phyloP scores from a whole-genome alignment of 2,797 vertebrate species.

The Champsocephalus gunnari region DNA sequence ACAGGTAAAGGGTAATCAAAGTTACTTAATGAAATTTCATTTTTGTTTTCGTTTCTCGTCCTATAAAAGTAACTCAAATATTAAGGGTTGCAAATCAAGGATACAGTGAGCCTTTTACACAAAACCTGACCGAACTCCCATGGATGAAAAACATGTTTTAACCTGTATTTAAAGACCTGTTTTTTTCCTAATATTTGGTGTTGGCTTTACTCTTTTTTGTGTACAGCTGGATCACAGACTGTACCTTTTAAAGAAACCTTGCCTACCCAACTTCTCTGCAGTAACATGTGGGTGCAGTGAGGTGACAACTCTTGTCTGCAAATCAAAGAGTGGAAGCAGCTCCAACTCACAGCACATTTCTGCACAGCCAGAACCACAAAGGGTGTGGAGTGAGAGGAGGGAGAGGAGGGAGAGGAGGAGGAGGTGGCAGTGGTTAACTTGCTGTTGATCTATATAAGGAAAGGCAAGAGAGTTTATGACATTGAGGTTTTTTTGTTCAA shows the following conservation, averaged over 20 bases:
- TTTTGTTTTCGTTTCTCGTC: background rate
- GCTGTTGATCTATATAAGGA: constrained; percentile 71
- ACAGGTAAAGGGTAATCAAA: background rate
- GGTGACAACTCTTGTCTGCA: constrained; percentile 48
- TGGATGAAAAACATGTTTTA: background rate
- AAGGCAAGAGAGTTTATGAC: constrained; percentile 46
- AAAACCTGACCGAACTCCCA: background rate
- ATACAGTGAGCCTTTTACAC: background rate
- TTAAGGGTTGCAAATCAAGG: background rate
- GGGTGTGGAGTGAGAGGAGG: constrained; percentile 68
- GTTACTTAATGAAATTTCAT: background rate
- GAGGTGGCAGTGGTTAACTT: constrained; percentile 68
- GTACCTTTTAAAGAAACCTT: constrained; percentile 7
- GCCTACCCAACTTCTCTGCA: constrained; percentile 1
- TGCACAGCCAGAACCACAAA: constrained; percentile 74
- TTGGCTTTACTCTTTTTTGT: background rate
- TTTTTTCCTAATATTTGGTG: background rate
- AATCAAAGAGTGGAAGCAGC: constrained; percentile 57
- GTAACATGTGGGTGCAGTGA: constrained; percentile 23
- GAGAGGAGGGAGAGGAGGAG: background rate
- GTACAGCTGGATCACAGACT: background rate
- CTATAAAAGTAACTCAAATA: background rate
- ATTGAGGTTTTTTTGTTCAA: constrained; percentile 60
- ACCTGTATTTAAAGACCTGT: background rate
- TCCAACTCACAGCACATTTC: constrained; percentile 50